These are phyloP conservation scores for Heterochromis multidens DNA, from an alignment of 2,113 vertebrate species.

Conservation along the genomic window DNA sequence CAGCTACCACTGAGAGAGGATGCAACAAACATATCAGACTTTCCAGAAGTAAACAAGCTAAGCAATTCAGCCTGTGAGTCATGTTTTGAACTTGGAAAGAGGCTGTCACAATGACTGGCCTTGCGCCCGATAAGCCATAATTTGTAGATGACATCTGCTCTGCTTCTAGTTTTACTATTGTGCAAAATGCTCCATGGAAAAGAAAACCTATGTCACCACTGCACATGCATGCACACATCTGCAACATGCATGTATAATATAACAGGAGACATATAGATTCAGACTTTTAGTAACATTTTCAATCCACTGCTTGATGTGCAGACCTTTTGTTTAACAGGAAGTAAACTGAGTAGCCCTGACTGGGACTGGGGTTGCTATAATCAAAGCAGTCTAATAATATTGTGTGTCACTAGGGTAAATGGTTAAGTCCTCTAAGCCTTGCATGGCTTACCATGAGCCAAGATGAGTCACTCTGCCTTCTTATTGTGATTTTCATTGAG, in stretches of 20 bases:
- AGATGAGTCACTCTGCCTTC: not conserved
- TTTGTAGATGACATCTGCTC: conserved; percentile 28
- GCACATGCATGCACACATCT: not conserved
- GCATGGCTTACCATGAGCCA: not conserved
- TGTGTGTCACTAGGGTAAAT: not conserved
- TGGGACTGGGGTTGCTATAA: not conserved
- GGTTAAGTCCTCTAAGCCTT: not conserved
- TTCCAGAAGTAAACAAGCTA: conserved; percentile 38
- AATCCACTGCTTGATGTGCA: not conserved
- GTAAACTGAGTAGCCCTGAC: not conserved
- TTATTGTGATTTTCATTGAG: not conserved
- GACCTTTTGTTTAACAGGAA: not conserved
- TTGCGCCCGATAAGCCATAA: conserved; percentile 29
- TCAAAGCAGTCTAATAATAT: not conserved
- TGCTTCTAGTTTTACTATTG: not conserved
- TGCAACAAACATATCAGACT: conserved; percentile 17
- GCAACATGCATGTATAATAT: not conserved
- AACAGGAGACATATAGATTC: not conserved
- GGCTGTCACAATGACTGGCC: conserved; percentile 52
- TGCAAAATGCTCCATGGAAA: not conserved
- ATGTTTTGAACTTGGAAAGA: conserved; percentile 33
- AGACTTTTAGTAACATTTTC: not conserved
- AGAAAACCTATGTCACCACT: not conserved
- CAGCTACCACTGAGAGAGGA: conserved; percentile 4
- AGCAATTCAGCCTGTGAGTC: conserved; percentile 1